phyloP scores from a whole-genome alignment of 2,113 vertebrate species.

The Pluvianellus socialis region DNA sequence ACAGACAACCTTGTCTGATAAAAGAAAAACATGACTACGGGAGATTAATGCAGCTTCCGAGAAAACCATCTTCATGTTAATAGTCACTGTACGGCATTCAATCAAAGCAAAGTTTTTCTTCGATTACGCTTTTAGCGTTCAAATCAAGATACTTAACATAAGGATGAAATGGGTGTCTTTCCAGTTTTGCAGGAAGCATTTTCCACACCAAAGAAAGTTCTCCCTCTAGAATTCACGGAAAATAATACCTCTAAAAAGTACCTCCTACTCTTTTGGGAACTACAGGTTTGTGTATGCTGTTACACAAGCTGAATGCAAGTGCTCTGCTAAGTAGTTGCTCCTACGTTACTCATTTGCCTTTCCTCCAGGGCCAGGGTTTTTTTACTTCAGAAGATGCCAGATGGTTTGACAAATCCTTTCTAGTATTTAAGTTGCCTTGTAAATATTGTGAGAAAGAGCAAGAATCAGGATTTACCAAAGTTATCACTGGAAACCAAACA shows the following conservation, averaged over 20 bases:
- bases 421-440: neutral
- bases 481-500: neutral
- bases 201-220: neutral
- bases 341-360: neutral
- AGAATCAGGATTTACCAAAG: neutral
- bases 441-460: constrained; percentile 1
- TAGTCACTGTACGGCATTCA: neutral
- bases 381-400: neutral
- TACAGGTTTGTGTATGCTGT: neutral
- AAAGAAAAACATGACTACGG: neutral
- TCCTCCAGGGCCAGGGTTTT: neutral
- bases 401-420: neutral
- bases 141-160: neutral
- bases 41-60: neutral
- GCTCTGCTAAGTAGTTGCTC: neutral
- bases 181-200: neutral
- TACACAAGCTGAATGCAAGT: neutral
- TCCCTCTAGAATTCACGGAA: neutral
- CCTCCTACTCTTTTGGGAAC: neutral
- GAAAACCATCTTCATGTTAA: neutral
- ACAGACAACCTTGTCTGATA: neutral
- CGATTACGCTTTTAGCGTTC: neutral
- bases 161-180: neutral
- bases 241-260: neutral
- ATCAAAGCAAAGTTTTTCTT: neutral